Evolutionary conservation across 2,113 vertebrate species (phyloP), one percentile per base, ranked within the genome.

Genomic region (Stercorarius parasiticus): DNA sequence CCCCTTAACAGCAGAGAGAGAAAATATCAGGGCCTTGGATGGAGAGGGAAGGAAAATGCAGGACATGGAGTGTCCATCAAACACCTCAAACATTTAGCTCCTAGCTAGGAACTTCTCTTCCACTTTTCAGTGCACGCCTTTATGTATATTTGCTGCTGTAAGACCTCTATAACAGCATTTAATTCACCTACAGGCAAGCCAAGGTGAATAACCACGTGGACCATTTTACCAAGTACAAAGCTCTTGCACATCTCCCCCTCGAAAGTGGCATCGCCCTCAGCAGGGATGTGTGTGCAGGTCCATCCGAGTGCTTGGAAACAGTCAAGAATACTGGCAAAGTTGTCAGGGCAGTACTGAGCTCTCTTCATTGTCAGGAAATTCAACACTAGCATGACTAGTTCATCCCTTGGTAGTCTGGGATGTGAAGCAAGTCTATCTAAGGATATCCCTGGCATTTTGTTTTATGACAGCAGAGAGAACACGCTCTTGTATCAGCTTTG

Each of bases 281-380:
- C 0, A n/a, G 36, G 38, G 34, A 17, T 43, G 65, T 43, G 18
- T 0, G 0, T 25, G 23, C 53, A 66, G 27, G 45, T 86, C 50
- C 38, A 34, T 16, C 8, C 0, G 0, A 62, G 23, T 19, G 11
- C 52, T 34, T 74, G 49, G 59, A 71, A 70, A 87, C 4, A 13
- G 40, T 36, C 32, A 74, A 5, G 3, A 53, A 50, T 4, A 78
- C 8, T 8, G 38, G 38, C 19, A 23, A 74, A 89, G 64, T 4
- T 50, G 50, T 78, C 47, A 59, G n/a, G 42, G 56, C 65, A 94
- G 9, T 32, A 49, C 34, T 52, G 52, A 89, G 59, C n/a, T 89
- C 73, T 47, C 10, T 7, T 79, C 29, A 4, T 26, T 50, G 45
- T 32, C 69, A 78, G 25, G 43, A 87, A 81, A 88, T 45, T 26